Base-by-base conservation (phyloP, 2,888 invertebrate species). In the Leucoma salicis region DNA sequence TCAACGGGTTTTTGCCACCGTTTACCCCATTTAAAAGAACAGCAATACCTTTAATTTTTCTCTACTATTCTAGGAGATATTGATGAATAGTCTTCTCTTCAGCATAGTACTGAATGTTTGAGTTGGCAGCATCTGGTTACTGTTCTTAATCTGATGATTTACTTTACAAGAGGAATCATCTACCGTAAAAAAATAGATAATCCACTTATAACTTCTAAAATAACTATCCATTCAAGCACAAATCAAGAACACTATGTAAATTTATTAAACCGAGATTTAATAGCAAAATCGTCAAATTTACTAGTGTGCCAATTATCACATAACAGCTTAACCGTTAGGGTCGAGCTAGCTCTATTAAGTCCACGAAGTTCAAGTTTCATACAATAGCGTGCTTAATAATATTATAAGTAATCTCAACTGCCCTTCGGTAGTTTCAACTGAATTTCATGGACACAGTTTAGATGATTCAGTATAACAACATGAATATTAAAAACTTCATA, bases 301-400 rank as follows among this genome's bases (percentile, higher is more conserved):
- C 39, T 14, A 16, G 39, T 40, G 35, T 43, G 33, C 46, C 55
- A 62, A 58, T 58, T 51, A 58, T 47, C 49, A 56, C 45, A 49
- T 53, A 49, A 53, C 47, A 40, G 39, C 46, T 57, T 50, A 46
- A 54, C 38, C 52, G 36, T 46, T 35, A 43, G 43, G 58, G 58
- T 49, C 37, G 39, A 58, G 47, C 42, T 53, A 36, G 50, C 50
- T 51, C 42, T 49, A 62, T 60, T 48, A 51, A 53, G 39, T 38
- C 5, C 33, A 34, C 28, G 31, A 31, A 49, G 47, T 51, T 61
- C 45, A 48, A 57, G 58, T 57, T 61, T 53, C 49, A 49, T 43
- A 56, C 51, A 57, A 57, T 53, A 56, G 49, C 37, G 43, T 45
- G 41, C 53, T 53, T 60, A 49, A 49, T 55, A 58, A 58, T 52